Evolutionary conservation across 2,797 vertebrate genomes (phyloP), one percentile per base, ranked within the genome.

Genomic region (Salarias fasciatus): DNA sequence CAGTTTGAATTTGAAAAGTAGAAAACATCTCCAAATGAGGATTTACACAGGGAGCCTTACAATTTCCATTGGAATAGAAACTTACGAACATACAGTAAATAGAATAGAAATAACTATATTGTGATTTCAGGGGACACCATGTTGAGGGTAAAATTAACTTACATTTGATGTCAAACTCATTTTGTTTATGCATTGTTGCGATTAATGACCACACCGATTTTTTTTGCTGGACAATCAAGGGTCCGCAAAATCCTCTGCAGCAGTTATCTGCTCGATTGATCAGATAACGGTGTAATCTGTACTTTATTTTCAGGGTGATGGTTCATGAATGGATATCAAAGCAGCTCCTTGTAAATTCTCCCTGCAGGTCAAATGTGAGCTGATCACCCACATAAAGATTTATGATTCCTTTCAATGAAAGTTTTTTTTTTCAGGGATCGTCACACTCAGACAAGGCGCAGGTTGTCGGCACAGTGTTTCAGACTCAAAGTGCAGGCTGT

Each of bases 401-500:
- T 49, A 24, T 3, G 31, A 54, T 45, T 58, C 11, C 14, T 11
- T 30, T 47, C 45, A 18, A 69, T 62, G 6, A 35, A 2, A 8
- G 33, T 7, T 59, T 54, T 52, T 7, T 59, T 54, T 52, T 24
- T 43, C 14, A 44, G 36, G 66, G 55, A 13, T 74, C 69, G 79
- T 83, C 78, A 83, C 73, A 54, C 53, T 59, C 10, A 68, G 54
- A 55, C 46, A 15, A 18, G 15, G 6, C 18, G n/a, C n/a, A 24
- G 18, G 24, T 18, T 24, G 18, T 24, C 18, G 24, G 3, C 18
- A 24, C 18, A 24, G 18, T 24, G 24, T 24, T 24, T 24, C 18
- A 24, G 18, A 24, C 18, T 18, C 2, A 63, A 72, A 61, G 9
- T 53, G 30, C 36, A 29, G 60, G 47, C n/a, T n/a, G n/a, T n/a